Evolutionary conservation across 2,113 vertebrate genomes (phyloP).

Genomic region (Emberiza fucata): DNA sequence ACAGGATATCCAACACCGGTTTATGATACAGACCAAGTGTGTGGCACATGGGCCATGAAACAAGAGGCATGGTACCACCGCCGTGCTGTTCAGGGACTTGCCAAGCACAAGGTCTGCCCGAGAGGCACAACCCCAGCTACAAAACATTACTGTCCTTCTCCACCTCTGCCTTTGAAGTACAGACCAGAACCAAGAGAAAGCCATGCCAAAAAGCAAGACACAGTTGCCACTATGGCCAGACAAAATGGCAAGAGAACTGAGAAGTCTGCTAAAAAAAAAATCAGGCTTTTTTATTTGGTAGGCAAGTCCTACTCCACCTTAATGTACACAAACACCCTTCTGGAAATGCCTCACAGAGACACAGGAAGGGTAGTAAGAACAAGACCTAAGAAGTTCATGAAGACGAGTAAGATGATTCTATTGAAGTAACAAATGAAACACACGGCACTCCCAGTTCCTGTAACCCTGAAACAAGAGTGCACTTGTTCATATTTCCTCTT

Average conservation of each 20-base stretch:
- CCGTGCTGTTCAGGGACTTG: accelerated
- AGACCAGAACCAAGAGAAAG: not conserved
- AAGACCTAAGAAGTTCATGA: not conserved
- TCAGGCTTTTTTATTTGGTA: not conserved
- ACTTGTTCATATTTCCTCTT: constrained; percentile 35
- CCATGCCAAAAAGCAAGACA: not conserved
- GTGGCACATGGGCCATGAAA: not conserved
- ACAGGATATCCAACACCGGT: accelerated
- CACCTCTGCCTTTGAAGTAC: not conserved
- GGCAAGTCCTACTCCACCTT: not conserved
- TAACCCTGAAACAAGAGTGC: constrained; percentile 30
- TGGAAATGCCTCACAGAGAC: not conserved
- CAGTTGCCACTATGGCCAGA: not conserved
- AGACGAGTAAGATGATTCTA: constrained; percentile 17
- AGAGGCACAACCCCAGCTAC: not conserved
- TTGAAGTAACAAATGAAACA: not conserved
- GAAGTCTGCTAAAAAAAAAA: not conserved
- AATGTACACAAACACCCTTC: not conserved
- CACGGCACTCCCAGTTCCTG: constrained; percentile 25
- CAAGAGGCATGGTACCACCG: not conserved
- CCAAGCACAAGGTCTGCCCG: not conserved
- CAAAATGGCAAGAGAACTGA: not conserved
- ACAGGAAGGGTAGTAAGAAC: not conserved
- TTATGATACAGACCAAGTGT: accelerated
- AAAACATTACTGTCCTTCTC: not conserved